Base-by-base conservation (phyloP, 2,888 invertebrate genomes). In the Tetheella fluctuosa region DNA sequence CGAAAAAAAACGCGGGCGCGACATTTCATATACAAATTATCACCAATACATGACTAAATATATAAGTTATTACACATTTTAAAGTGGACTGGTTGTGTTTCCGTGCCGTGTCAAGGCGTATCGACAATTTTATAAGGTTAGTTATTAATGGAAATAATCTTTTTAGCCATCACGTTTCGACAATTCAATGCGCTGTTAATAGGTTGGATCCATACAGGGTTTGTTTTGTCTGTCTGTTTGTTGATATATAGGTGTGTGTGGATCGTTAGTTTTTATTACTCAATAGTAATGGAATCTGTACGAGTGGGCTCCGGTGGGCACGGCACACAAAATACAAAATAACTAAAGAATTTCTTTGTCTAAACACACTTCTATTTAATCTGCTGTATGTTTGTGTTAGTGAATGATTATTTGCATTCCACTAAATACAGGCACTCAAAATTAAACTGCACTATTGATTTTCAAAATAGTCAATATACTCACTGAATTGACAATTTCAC, bases 141-240 rank as follows among this genome's bases (percentile, higher is more conserved):
- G 86, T 85, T 73, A 69, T 73, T 20, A 70, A 73, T 71, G 63
- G 70, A 78, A 74, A 81, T 86, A 81, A 83, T 85, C 83, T 83
- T 64, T 20, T 71, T 76, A 78, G 74, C 80, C 75, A 86, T 89
- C 89, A 88, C 89, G 89, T 88, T 88, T 84, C 77, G 83, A 84
- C 87, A 81, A 88, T 88, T 85, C 83, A 84, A 81, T 81, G 77
- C 71, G 77, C 79, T 85, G 84, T 76, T 86, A 84, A 82, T 85
- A 80, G 80, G 73, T 76, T 73, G 75, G 79, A 79, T 80, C 82
- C 81, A 83, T 84, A 81, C 80, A 78, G 74, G 80, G 81, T 81
- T 81, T 84, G 83, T 86, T 48, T 79, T 79, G 85, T 76, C 76
- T 83, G 81, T 79, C 75, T 82, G 81, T 79, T 76, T 75, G 76